These are phyloP conservation scores for Amphipyra tragopoginis DNA, from an alignment of 2,888 invertebrate genomes.

Conservation along the genomic window DNA sequence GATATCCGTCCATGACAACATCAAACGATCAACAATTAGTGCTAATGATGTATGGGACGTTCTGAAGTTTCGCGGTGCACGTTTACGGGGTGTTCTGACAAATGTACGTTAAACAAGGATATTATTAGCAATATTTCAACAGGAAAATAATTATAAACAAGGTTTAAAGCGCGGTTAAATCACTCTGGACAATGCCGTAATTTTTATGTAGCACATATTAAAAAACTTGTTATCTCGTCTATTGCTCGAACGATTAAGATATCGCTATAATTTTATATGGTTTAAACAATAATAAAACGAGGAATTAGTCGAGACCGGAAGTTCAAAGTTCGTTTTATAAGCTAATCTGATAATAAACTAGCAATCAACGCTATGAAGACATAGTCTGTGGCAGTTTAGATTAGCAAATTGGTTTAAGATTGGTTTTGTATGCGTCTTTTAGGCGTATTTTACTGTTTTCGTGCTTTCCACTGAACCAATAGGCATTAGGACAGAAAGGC, in stretches of 20 bases:
- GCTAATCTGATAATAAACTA: constrained; percentile 23
- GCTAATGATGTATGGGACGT: too few relatives aligned
- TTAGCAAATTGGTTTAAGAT: neutral
- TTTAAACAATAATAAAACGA: neutral
- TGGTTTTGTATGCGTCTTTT: neutral
- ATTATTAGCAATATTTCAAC: constrained; percentile 8
- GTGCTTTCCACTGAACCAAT: neutral
- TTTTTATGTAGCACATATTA: neutral
- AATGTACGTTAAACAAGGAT: constrained; percentile 7
- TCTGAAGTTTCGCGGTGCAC: neutral
- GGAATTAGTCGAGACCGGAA: neutral
- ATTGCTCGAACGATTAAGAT: neutral
- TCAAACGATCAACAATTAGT: too few relatives aligned
- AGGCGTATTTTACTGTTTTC: neutral
- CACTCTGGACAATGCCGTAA: constrained; percentile 16
- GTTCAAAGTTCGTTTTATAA: neutral
- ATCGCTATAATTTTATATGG: constrained; percentile 4
- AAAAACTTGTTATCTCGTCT: constrained; percentile 3
- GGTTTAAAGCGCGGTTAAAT: neutral
- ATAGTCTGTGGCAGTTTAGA: constrained; percentile 36
- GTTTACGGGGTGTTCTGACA: neutral
- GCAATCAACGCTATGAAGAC: constrained; percentile 32
- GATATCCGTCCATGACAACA: too few relatives aligned
- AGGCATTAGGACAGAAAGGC: neutral
- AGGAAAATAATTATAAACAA: constrained; percentile 23